Percentiles rank a stretch among this genome's conserved stretches.
Evolutionary conservation across 2,888 invertebrate species (phyloP).

Genomic region (Trichogramma dendrolimi): DNA sequence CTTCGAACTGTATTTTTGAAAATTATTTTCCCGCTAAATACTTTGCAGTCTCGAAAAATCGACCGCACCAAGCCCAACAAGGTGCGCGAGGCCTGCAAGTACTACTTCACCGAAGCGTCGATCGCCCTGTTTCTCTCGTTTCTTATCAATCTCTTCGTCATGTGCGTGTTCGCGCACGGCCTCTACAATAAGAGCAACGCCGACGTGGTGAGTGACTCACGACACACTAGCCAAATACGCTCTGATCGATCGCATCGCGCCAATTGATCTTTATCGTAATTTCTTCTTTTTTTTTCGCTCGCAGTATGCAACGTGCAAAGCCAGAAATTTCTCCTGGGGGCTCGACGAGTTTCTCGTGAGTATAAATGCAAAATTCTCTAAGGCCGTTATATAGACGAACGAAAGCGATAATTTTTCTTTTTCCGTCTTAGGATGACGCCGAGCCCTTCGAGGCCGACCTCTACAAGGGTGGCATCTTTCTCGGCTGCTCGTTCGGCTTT

Average conservation of each 20-base stretch:
- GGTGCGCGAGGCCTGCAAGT: constrained; percentile 79
- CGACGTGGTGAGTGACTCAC: constrained; percentile 59
- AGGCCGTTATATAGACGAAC: neutral
- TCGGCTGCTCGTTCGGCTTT: constrained; percentile 73
- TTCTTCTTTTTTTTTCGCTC: constrained; percentile 8
- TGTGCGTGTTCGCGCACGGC: constrained; percentile 80
- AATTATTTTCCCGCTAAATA: neutral
- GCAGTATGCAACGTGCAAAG: constrained; percentile 40
- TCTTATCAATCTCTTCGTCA: constrained; percentile 83
- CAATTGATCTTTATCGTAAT: neutral
- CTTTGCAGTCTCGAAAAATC: constrained; percentile 67
- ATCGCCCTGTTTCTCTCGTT: constrained; percentile 79
- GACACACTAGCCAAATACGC: neutral
- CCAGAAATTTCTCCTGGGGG: constrained; percentile 38
- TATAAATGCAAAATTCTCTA: constrained; percentile 34
- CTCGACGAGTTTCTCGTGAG: constrained; percentile 52
- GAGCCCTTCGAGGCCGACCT: constrained; percentile 62
- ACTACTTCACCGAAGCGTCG: constrained; percentile 74
- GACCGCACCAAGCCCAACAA: constrained; percentile 67
- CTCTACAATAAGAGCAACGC: constrained; percentile 68
- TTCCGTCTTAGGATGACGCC: constrained; percentile 53
- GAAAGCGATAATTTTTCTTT: constrained; percentile 43
- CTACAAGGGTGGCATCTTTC: constrained; percentile 69
- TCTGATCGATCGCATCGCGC: neutral
- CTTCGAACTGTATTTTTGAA: neutral